Percentiles rank a stretch among this genome's conserved stretches.
Conservation (phyloP, 2,888 invertebrate genomes). For the Camptogramma bilineatum region DNA sequence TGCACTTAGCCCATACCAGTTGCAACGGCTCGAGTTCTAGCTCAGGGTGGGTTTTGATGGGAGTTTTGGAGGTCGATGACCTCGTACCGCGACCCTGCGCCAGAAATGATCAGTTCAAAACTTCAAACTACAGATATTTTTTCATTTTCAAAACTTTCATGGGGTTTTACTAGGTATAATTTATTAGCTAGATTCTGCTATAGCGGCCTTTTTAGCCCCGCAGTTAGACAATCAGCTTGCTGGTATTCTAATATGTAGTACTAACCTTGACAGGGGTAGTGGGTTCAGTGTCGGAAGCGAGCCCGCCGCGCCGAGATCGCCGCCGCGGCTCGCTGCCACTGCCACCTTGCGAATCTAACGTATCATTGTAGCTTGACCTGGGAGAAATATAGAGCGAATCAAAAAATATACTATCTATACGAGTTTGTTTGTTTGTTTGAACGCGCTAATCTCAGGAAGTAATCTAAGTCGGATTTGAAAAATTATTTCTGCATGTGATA, state of each 20-base stretch:
- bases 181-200: too few relatives aligned
- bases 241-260: neutral
- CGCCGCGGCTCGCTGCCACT: constrained; percentile 60
- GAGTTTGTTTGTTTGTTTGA: too few relatives aligned
- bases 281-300: constrained; percentile 52
- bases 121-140: constrained; percentile 1
- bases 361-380: constrained; percentile 78
- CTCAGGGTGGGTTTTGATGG: constrained; percentile 63
- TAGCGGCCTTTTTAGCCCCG: too few relatives aligned
- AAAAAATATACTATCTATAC: too few relatives aligned
- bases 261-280: constrained; percentile 64
- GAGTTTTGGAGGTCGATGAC: constrained; percentile 72
- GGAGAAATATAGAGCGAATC: neutral
- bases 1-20: constrained; percentile 98
- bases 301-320: constrained; percentile 51
- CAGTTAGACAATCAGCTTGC: too few relatives aligned
- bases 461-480: too few relatives aligned
- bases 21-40: constrained; percentile 91
- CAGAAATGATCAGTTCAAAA: constrained; percentile 20
- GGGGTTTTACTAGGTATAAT: too few relatives aligned
- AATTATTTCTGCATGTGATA: too few relatives aligned
- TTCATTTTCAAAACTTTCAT: too few relatives aligned
- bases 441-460: too few relatives aligned
- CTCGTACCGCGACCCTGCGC: constrained; percentile 75
- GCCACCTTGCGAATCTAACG: constrained; percentile 71